Evolutionary conservation across 2,888 invertebrate species (phyloP).

Genomic region (Stegophylla sp.): DNA sequence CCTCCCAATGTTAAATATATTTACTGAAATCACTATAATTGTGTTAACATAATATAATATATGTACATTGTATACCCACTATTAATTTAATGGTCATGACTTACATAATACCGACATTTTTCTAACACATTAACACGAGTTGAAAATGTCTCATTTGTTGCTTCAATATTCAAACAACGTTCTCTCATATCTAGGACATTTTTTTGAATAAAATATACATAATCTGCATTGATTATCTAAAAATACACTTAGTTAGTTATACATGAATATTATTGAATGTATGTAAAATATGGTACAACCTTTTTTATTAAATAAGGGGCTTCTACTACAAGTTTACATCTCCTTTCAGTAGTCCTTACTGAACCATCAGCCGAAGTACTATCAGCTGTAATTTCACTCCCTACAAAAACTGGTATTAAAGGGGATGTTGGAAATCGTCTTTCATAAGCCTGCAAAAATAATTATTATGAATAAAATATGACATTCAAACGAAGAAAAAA

Average conservation of each 20-base stretch:
- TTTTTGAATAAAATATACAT: slow-evolving; percentile 87
- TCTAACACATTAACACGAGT: slow-evolving; percentile 83
- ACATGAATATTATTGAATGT: neutral
- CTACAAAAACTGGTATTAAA: slow-evolving; percentile 92
- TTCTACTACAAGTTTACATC: slow-evolving; percentile 89
- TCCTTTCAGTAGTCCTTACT: slow-evolving; percentile 78
- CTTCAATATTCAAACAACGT: slow-evolving; percentile 85
- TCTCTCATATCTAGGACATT: slow-evolving; percentile 82
- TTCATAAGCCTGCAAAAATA: slow-evolving; percentile 81
- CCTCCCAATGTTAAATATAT: slow-evolving; percentile 29
- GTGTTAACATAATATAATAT: slow-evolving; percentile 47
- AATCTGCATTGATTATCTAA: slow-evolving; percentile 91
- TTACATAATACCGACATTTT: slow-evolving; percentile 85
- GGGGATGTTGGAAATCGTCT: slow-evolving; percentile 90
- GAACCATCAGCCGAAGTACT: slow-evolving; percentile 79
- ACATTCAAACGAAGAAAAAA: too few species aligned
- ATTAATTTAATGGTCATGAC: slow-evolving; percentile 64
- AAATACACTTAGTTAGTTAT: slow-evolving; percentile 45
- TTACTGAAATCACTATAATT: slow-evolving; percentile 4
- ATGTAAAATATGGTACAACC: slow-evolving; percentile 66
- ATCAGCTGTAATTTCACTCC: slow-evolving; percentile 82
- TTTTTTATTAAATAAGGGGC: slow-evolving; percentile 94
- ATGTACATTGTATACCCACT: slow-evolving; percentile 9
- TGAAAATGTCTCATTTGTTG: slow-evolving; percentile 89
- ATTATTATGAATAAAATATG: too few species aligned